These are phyloP conservation scores for Metaphire vulgaris DNA, from an alignment of 1,140 invertebrate species.

Conservation along the genomic window DNA sequence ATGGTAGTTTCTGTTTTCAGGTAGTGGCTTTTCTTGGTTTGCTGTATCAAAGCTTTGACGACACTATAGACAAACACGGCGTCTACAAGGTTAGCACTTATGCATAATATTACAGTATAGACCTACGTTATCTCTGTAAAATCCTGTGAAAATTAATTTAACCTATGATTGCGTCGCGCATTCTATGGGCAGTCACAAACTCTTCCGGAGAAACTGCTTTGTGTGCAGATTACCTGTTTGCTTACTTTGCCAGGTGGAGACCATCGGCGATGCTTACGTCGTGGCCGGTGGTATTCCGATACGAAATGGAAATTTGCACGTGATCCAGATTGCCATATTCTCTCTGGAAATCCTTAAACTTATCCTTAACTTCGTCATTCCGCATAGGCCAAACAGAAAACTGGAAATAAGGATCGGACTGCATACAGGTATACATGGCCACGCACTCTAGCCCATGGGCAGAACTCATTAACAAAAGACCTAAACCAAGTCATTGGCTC, in stretches of 20 bases:
- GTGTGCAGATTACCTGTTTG: too few species aligned
- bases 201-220: too few species aligned
- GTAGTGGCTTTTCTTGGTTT: slow-evolving; percentile 87
- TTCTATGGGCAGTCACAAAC: too few species aligned
- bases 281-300: slow-evolving; percentile 55
- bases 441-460: too few species aligned
- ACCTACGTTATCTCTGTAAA: background rate
- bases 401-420: slow-evolving; percentile 29
- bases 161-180: background rate
- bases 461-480: too few species aligned
- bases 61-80: slow-evolving; percentile 86
- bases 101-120: background rate
- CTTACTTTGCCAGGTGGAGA: slow-evolving; percentile 32
- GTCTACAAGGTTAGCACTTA: slow-evolving; percentile 76
- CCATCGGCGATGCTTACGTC: slow-evolving; percentile 37
- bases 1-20: too few species aligned
- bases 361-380: background rate
- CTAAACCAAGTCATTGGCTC: too few species aligned
- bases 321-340: slow-evolving; percentile 1
- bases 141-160: background rate
- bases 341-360: background rate
- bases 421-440: slow-evolving; percentile 50
- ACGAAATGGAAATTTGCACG: slow-evolving; percentile 44
- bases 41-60: slow-evolving; percentile 87
- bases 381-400: slow-evolving; percentile 10